Conservation (phyloP, 2,888 invertebrate species). For the Pristionchus entomophagus region DNA sequence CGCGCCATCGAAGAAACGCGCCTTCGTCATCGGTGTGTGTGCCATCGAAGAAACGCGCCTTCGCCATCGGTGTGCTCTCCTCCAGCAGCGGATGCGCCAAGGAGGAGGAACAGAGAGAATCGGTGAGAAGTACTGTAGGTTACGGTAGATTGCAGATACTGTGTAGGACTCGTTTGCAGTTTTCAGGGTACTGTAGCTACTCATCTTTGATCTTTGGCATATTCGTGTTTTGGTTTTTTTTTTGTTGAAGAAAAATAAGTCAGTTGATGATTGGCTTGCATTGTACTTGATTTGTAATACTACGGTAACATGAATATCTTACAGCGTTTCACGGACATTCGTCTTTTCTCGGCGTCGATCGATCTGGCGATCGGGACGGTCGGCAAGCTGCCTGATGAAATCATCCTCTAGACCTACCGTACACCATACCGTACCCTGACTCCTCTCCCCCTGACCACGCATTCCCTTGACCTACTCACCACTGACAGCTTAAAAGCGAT, state of each 20-base stretch:
- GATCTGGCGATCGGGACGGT: background rate
- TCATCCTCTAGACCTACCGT: background rate
- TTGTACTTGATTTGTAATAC: background rate
- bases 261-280: background rate
- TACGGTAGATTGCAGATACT: background rate
- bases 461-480: background rate
- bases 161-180: background rate
- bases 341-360: constrained; percentile 46
- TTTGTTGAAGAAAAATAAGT: too few species aligned
- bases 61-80: constrained; percentile 16
- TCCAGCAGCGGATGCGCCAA: background rate
- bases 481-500: background rate
- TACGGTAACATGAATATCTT: background rate
- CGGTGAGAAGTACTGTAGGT: background rate
- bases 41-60: too few species aligned
- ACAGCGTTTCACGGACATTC: constrained; percentile 45
- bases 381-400: background rate
- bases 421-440: background rate
- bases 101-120: background rate
- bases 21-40: constrained; percentile 14
- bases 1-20: too few species aligned
- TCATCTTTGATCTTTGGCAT: too few species aligned
- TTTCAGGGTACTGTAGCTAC: background rate
- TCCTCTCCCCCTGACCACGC: too few species aligned
- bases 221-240: too few species aligned